These are phyloP conservation scores for Nymphalis io DNA, from an alignment of 1,140 invertebrate species.

Conservation along the genomic window DNA sequence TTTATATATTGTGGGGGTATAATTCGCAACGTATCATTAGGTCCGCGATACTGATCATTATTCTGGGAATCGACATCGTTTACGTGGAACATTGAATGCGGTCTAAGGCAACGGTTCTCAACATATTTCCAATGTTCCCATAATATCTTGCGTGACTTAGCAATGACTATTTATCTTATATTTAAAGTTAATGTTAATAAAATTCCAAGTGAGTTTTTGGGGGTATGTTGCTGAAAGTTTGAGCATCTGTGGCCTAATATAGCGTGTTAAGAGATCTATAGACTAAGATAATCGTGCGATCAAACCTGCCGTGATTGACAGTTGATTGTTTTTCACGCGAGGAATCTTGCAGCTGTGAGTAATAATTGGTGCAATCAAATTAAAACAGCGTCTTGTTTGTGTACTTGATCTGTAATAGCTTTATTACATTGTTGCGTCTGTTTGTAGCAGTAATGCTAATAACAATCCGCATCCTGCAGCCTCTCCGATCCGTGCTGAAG, in stretches of 20 bases:
- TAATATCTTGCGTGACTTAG: conserved; percentile 12
- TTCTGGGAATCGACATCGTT: conserved; percentile 34
- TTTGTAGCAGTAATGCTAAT: neutral
- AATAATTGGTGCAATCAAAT: conserved; percentile 49
- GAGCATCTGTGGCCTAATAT: conserved; percentile 13
- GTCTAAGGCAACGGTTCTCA: conserved; percentile 13
- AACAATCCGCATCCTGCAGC: no score
- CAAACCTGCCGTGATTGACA: conserved; percentile 45
- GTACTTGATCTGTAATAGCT: conserved; percentile 14
- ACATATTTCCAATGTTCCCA: conserved; percentile 19
- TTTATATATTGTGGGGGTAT: conserved; percentile 25
- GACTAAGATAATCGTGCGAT: conserved; percentile 57
- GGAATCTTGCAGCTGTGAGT: conserved; percentile 29
- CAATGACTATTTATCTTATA: conserved; percentile 4
- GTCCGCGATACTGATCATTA: conserved; percentile 29
- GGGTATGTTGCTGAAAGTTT: neutral
- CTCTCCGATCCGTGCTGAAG: no score
- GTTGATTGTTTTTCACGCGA: conserved; percentile 44
- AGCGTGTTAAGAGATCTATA: conserved; percentile 40
- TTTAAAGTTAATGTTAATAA: neutral
- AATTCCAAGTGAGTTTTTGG: neutral
- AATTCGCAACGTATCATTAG: conserved; percentile 35
- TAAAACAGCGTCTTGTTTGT: conserved; percentile 19
- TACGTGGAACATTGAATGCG: conserved; percentile 29
- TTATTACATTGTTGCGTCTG: neutral